Evolutionary conservation across 2,888 invertebrate species (phyloP).

Genomic region (Rhopalosiphum nymphaeae): DNA sequence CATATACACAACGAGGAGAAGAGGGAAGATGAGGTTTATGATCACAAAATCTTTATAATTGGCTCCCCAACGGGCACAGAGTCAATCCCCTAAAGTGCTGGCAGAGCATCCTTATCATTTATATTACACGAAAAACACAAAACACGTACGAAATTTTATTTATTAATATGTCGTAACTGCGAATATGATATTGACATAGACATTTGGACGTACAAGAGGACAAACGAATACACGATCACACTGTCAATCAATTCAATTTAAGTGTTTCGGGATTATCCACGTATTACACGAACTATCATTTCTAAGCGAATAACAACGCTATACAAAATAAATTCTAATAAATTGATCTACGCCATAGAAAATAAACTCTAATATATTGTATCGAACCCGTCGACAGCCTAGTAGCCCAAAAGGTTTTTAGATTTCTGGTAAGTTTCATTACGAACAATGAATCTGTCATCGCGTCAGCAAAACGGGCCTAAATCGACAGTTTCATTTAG

Average conservation of each 20-base stretch:
- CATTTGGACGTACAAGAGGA: neutral
- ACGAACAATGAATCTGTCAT: constrained; percentile 59
- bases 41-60: constrained; percentile 28
- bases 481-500: constrained; percentile 65
- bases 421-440: constrained; percentile 13
- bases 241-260: neutral
- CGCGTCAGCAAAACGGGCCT: constrained; percentile 44
- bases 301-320: neutral
- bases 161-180: neutral
- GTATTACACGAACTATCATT: neutral
- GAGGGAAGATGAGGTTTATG: neutral
- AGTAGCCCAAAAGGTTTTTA: neutral
- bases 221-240: neutral
- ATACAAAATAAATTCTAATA: constrained; percentile 1
- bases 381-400: neutral
- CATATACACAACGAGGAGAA: neutral
- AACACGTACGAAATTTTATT: neutral
- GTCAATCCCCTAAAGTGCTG: constrained; percentile 10
- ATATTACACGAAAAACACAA: neutral
- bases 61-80: constrained; percentile 21
- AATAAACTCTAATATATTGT: neutral
- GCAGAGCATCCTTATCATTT: neutral
- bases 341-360: neutral
- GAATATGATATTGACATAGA: neutral
- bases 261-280: neutral